Percentiles rank a stretch among this genome's conserved stretches.
These are phyloP conservation scores for Gonatopus flavifemur DNA, from an alignment of 1,140 invertebrate genomes.

Conservation along the genomic window DNA sequence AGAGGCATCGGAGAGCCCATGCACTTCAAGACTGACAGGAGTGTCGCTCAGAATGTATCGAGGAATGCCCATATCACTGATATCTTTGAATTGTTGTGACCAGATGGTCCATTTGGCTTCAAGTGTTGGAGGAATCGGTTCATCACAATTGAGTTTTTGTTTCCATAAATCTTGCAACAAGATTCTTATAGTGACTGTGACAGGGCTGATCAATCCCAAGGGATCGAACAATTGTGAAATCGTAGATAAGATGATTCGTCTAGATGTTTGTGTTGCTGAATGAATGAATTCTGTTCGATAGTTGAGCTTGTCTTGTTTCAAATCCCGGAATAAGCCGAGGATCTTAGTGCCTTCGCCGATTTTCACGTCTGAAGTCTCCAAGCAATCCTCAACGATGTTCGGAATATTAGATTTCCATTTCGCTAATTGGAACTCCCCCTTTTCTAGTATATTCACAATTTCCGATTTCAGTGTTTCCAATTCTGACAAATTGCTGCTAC, in stretches of 20 bases:
- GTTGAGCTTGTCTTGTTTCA: constrained; percentile 4
- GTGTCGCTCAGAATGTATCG: constrained; percentile 21
- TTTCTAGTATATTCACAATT: background rate
- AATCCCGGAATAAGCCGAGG: background rate
- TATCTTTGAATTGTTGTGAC: background rate
- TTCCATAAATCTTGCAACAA: constrained; percentile 14
- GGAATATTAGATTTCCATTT: background rate
- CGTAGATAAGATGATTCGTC: constrained; percentile 31
- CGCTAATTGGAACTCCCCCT: no score
- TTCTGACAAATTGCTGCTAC: no score
- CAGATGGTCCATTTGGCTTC: constrained; percentile 4
- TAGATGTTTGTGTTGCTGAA: constrained; percentile 20
- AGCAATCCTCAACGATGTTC: background rate
- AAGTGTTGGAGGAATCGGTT: background rate
- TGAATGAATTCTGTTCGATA: constrained; percentile 10
- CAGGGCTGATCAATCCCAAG: no score
- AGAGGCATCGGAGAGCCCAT: constrained; percentile 11
- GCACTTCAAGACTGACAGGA: constrained; percentile 7
- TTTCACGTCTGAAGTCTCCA: background rate
- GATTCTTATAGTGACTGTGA: background rate
- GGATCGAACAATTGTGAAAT: constrained; percentile 35
- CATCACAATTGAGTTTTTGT: constrained; percentile 7
- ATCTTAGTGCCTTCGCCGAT: background rate
- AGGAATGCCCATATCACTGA: constrained; percentile 15
- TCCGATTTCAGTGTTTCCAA: constrained; percentile 10